phyloP scores from a whole-genome alignment of 2,113 vertebrate genomes.

The Collichthys lucidus region DNA sequence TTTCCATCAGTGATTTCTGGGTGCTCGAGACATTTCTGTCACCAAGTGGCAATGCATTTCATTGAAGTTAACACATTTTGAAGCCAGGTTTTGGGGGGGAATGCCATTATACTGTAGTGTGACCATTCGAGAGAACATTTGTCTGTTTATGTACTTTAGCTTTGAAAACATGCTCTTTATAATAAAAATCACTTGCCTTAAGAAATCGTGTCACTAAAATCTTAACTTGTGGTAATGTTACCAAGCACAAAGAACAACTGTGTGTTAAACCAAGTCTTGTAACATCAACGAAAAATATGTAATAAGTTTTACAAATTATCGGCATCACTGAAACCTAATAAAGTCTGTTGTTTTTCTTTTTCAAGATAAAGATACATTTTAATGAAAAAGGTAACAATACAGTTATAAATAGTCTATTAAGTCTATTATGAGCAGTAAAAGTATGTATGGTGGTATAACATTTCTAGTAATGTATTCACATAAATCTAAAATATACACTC shows the following conservation, averaged over 20 bases:
- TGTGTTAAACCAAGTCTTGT: background rate
- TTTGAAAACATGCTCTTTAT: background rate
- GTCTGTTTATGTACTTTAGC: background rate
- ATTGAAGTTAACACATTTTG: slow-evolving; percentile 1
- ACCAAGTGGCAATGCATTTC: slow-evolving; percentile 15
- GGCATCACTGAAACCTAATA: background rate
- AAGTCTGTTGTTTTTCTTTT: too few relatives aligned
- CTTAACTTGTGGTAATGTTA: background rate
- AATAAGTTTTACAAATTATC: background rate
- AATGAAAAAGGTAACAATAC: background rate
- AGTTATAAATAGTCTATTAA: background rate
- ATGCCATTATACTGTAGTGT: background rate
- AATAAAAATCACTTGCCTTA: background rate
- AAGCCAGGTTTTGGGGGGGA: background rate
- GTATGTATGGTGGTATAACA: background rate
- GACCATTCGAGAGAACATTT: background rate
- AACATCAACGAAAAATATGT: background rate
- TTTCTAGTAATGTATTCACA: too few relatives aligned
- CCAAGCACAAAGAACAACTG: background rate
- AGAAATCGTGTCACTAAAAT: background rate
- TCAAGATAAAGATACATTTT: too few relatives aligned
- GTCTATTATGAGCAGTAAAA: too few relatives aligned
- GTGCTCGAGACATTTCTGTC: slow-evolving; percentile 37
- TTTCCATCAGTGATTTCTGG: slow-evolving; percentile 51
- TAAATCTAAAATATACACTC: too few relatives aligned